Base-by-base conservation (phyloP, 2,113 vertebrate species). In the Addax nasomaculatus region DNA sequence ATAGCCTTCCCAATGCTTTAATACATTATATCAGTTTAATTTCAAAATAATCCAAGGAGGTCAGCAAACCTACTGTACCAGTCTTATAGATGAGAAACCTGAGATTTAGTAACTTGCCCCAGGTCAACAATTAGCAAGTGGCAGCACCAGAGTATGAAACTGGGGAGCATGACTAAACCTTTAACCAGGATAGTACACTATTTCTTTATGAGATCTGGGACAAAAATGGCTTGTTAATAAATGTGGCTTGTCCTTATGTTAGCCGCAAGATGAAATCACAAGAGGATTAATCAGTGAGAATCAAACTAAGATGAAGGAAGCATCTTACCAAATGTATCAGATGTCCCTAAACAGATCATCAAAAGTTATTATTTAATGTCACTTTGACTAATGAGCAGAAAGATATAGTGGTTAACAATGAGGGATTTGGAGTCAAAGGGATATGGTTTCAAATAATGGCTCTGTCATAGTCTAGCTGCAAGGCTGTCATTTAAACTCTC, bases 401-500 rank as follows among this genome's bases (percentile, higher is more conserved):
- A 70, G 30, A 58, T 30, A 49, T 7, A 78, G 23, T 78, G 23
- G 57, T 90, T 94, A 89, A 83, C 30, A 53, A 55, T 16, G 57
- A 45, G 29, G 39, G 17, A 62, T 55, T 88, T 88, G n/a, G 17
- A 92, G 43, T 92, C 30, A 58, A 33, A 70, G 19, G 5, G 16
- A 57, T 67, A 55, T 43, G 5, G 7, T 89, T 95, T 89, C 36
- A 78, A 83, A 67, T 47, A 51, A 3, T 67, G 21, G 11, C 25
- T 64, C 30, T 80, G 47, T 57, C 43, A 62, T 9, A 21, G 19
- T 15, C 51, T 62, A 57, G 17, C 25, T 67, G 2, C 19, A 14
- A 55, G 53, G 33, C 33, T 95, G 14, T 64, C 95, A 83, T 53
- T 90, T 91, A 85, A 92, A 88, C 21, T 97, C 85, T 39, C 58